Percentiles rank a stretch among this genome's conserved stretches.
Conservation (phyloP, 1,140 invertebrate species). For the Berghia stephanieae region DNA sequence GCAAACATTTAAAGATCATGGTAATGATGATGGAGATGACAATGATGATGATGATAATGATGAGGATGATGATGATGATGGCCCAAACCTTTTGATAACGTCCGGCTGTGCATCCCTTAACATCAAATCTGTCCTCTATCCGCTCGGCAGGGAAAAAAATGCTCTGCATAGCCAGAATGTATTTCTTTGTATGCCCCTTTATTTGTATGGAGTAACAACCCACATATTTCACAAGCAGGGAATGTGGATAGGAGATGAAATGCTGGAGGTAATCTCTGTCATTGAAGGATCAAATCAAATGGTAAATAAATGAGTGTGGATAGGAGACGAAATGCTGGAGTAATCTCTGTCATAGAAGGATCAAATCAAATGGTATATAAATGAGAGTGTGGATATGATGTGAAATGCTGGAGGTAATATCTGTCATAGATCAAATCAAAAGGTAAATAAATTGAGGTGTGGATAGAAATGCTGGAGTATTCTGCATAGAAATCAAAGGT, state of each 20-base stretch:
- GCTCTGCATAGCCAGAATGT: constrained; percentile 53
- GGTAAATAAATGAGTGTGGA: not conserved
- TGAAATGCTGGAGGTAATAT: constrained; percentile 49
- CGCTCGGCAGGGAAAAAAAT: constrained; percentile 48
- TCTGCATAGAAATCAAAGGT: too few species aligned
- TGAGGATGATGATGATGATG: too few species aligned
- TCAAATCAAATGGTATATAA: too few species aligned
- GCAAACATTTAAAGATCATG: not conserved
- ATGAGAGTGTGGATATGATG: constrained; percentile 48
- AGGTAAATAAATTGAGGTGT: too few species aligned
- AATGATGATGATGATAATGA: not conserved
- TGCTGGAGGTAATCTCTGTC: constrained; percentile 50
- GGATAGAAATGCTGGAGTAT: too few species aligned
- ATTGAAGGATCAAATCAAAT: constrained; percentile 22
- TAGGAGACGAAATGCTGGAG: constrained; percentile 1
- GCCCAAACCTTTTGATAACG: constrained; percentile 53
- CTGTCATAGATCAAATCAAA: too few species aligned
- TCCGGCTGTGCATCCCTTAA: constrained; percentile 49
- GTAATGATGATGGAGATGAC: not conserved
- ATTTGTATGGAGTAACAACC: constrained; percentile 49
- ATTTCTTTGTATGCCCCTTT: constrained; percentile 42
- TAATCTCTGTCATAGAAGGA: too few species aligned
- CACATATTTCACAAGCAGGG: constrained; percentile 51
- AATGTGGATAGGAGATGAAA: constrained; percentile 50
- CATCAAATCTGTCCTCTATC: constrained; percentile 49